These are phyloP conservation scores for Cheilosia scutellata DNA, from an alignment of 2,888 invertebrate genomes.

Conservation along the genomic window DNA sequence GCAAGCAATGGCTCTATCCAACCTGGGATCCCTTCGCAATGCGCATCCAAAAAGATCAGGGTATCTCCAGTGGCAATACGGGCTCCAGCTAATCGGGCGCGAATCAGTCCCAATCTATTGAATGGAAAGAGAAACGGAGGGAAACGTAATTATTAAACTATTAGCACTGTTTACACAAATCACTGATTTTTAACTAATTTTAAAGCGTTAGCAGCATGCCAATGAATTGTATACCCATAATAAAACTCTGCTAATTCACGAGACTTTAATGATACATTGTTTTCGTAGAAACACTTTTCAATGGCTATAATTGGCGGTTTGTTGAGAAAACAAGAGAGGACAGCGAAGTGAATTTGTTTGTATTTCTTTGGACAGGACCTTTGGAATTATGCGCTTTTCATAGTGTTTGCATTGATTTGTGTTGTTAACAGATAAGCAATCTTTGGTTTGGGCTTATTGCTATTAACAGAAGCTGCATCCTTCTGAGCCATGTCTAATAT, in stretches of 20 bases:
- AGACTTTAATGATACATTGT: too few species aligned
- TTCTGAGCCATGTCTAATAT: too few species aligned
- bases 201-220: neutral
- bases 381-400: too few species aligned
- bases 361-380: too few species aligned
- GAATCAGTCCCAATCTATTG: constrained; percentile 91
- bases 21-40: constrained; percentile 92
- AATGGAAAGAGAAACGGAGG: neutral
- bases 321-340: too few species aligned
- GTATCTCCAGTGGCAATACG: constrained; percentile 91
- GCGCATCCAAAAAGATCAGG: constrained; percentile 95
- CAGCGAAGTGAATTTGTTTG: too few species aligned
- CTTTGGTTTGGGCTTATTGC: too few species aligned
- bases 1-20: constrained; percentile 96
- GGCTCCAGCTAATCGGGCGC: constrained; percentile 95
- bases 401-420: too few species aligned
- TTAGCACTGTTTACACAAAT: neutral
- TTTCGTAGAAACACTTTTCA: too few species aligned
- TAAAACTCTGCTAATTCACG: neutral
- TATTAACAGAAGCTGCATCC: too few species aligned
- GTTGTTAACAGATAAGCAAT: too few species aligned
- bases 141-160: neutral
- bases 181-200: neutral
- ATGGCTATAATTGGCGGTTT: too few species aligned
- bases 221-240: neutral